Percentiles rank a stretch among this genome's conserved stretches.
Conservation (phyloP, 2,888 invertebrate species). For the Patella caerulea region DNA sequence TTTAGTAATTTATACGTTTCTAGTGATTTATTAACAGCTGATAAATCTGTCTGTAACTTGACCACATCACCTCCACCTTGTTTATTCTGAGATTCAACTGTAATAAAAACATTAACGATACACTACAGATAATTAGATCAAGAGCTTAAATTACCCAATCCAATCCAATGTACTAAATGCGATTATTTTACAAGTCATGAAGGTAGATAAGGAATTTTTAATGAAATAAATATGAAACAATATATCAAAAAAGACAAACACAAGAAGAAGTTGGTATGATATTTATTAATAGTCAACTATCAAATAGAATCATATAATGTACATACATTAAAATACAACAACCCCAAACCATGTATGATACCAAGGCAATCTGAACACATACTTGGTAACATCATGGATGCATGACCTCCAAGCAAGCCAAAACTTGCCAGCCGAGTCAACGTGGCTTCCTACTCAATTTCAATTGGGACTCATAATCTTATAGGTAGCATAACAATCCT, state of each 20-base stretch:
- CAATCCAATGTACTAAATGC: not conserved
- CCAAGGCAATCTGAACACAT: not conserved
- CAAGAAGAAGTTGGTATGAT: no score
- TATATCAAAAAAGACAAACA: not conserved
- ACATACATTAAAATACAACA: no score
- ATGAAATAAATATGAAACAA: not conserved
- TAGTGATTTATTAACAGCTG: slow-evolving; percentile 37
- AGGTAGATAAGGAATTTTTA: not conserved
- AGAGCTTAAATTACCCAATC: no score
- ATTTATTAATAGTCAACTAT: no score
- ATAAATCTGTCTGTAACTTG: slow-evolving; percentile 29
- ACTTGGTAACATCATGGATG: not conserved
- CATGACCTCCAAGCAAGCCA: no score
- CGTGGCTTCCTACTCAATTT: no score
- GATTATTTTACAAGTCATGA: not conserved
- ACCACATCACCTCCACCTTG: slow-evolving; percentile 30
- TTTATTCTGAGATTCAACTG: slow-evolving; percentile 37
- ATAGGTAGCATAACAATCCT: no score
- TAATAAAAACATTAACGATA: slow-evolving; percentile 11
- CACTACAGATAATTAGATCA: no score
- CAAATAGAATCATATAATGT: no score
- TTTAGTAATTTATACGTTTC: slow-evolving; percentile 29
- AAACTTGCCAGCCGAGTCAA: no score
- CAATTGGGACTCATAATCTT: no score
- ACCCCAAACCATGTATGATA: not conserved